Evolutionary conservation across 2,888 invertebrate species (phyloP).

Genomic region (Apodemia zela): DNA sequence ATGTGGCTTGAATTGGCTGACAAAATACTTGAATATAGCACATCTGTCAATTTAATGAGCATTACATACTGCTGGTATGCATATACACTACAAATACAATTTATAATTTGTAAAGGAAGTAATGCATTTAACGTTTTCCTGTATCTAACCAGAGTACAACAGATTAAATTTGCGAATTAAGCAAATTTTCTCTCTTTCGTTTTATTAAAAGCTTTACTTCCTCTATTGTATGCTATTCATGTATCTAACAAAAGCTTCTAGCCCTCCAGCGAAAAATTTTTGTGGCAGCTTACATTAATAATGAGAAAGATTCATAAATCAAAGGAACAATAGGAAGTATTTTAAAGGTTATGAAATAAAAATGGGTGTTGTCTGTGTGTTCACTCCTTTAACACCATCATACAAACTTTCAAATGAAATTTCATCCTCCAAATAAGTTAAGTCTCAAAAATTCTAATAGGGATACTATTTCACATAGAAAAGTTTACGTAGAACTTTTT

Average conservation of each 20-base stretch:
- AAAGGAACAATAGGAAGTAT: background rate
- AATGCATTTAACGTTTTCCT: too few species aligned
- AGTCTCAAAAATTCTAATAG: too few species aligned
- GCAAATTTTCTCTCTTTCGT: background rate
- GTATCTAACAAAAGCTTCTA: background rate
- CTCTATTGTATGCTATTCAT: background rate
- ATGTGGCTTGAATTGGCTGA: too few species aligned
- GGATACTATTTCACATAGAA: too few species aligned
- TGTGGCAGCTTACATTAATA: background rate
- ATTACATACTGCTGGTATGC: too few species aligned
- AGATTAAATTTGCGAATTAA: background rate
- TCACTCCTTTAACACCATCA: background rate
- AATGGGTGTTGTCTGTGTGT: background rate
- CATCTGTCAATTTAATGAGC: too few species aligned
- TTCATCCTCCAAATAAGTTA: too few species aligned
- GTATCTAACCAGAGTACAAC: background rate
- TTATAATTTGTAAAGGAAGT: too few species aligned
- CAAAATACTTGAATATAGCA: too few species aligned
- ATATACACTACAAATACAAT: too few species aligned
- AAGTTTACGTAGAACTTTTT: too few species aligned
- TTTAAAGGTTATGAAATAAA: background rate
- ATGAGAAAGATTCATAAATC: background rate
- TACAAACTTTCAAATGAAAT: background rate
- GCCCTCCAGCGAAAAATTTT: background rate
- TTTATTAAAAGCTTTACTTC: background rate